Percentiles rank a stretch among this genome's conserved stretches.
These are phyloP conservation scores for Tolmerus cingulatus DNA, from an alignment of 2,888 invertebrate species.

Conservation along the genomic window DNA sequence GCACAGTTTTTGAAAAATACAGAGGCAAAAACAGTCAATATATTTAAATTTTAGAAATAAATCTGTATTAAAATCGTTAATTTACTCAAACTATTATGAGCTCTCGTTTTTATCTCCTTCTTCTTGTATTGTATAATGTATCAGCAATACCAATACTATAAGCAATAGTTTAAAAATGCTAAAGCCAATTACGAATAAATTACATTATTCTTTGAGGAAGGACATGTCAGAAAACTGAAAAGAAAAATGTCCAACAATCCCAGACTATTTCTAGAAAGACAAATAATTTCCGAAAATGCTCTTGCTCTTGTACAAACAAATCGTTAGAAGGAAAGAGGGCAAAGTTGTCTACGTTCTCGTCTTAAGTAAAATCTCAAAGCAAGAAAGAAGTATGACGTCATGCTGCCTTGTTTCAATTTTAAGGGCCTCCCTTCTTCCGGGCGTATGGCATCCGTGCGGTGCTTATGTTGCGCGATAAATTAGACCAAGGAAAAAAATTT, in stretches of 20 bases:
- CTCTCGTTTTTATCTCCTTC: too few relatives aligned
- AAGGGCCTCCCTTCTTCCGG: neutral
- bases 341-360: neutral
- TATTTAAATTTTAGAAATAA: too few relatives aligned
- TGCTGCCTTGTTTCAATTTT: neutral
- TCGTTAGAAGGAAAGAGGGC: neutral
- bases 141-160: neutral
- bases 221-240: neutral
- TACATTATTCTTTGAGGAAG: neutral
- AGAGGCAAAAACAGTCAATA: too few relatives aligned
- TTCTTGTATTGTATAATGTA: neutral
- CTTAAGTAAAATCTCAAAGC: neutral
- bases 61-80: too few relatives aligned
- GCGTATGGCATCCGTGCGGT: neutral
- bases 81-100: too few relatives aligned
- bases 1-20: too few relatives aligned
- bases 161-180: neutral
- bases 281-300: neutral
- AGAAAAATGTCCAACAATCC: neutral
- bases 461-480: slow-evolving; percentile 27
- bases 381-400: neutral
- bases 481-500: neutral
- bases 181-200: neutral
- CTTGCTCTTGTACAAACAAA: neutral
- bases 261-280: neutral